Evolutionary conservation across 2,113 vertebrate genomes (phyloP).

Genomic region (Vanacampus margaritifer): DNA sequence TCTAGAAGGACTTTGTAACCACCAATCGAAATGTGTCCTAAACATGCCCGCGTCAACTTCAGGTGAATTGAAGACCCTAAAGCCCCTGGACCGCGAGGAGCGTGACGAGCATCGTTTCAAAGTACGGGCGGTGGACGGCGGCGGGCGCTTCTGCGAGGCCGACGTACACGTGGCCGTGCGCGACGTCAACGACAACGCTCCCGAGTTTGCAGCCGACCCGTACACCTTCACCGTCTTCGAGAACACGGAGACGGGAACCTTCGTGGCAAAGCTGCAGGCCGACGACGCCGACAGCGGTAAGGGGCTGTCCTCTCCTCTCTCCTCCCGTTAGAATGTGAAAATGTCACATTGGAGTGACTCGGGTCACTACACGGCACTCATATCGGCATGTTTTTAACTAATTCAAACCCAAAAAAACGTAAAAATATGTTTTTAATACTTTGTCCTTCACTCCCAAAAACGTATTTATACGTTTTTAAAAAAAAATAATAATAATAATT

Average conservation of each 20-base stretch:
- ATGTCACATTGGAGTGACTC: not conserved
- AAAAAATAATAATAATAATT: too few relatives aligned
- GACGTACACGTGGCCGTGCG: slow-evolving; percentile 80
- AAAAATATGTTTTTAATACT: too few relatives aligned
- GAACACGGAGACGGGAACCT: slow-evolving; percentile 88
- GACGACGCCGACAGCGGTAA: slow-evolving; percentile 85
- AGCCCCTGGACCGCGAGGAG: slow-evolving; percentile 84
- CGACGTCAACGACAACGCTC: slow-evolving; percentile 91
- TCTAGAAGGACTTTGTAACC: too few relatives aligned
- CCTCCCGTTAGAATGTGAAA: not conserved
- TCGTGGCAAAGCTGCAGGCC: slow-evolving; percentile 85
- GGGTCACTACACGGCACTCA: too few relatives aligned
- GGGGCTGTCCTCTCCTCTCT: slow-evolving; percentile 1
- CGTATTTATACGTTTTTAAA: too few relatives aligned
- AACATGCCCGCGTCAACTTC: not conserved
- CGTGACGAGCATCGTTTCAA: slow-evolving; percentile 77
- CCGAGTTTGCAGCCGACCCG: slow-evolving; percentile 82
- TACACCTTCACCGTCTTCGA: slow-evolving; percentile 90
- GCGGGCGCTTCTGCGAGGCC: slow-evolving; percentile 85
- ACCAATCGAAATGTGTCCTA: too few relatives aligned
- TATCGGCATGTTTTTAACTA: too few relatives aligned
- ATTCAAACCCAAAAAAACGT: too few relatives aligned
- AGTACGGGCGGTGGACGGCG: slow-evolving; percentile 86
- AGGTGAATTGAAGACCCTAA: slow-evolving; percentile 90
- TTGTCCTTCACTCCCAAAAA: too few relatives aligned